These are phyloP conservation scores for Drosophila grimshawi DNA, from an alignment of 1,140 invertebrate species.

Conservation along the genomic window DNA sequence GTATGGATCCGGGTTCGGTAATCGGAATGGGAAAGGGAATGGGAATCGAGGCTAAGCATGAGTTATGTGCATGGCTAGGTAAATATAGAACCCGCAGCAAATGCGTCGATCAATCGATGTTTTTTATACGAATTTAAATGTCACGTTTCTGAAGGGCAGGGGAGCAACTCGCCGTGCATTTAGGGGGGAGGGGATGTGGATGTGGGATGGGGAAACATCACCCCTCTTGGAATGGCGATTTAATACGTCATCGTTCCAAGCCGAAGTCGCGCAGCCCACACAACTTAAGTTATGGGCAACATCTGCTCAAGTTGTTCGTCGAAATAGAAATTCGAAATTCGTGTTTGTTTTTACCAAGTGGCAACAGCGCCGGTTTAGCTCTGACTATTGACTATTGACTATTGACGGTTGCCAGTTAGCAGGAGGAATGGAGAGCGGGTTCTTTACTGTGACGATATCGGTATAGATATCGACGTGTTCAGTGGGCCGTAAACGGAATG, in stretches of 20 bases:
- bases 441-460: constrained; percentile 8
- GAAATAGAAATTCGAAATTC: constrained; percentile 67
- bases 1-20: background rate
- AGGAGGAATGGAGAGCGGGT: background rate
- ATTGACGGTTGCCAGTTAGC: background rate
- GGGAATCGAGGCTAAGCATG: constrained; percentile 64
- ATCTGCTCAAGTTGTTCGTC: constrained; percentile 67
- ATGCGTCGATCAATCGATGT: constrained; percentile 72
- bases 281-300: constrained; percentile 76
- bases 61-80: constrained; percentile 72
- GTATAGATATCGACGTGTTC: constrained; percentile 44
- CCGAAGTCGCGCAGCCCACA: constrained; percentile 52
- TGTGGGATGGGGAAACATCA: background rate
- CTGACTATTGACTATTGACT: no score
- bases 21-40: background rate
- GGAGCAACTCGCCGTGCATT: background rate
- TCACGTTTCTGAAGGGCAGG: constrained; percentile 58
- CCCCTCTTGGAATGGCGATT: constrained; percentile 64
- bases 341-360: constrained; percentile 79
- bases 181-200: background rate
- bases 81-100: constrained; percentile 79
- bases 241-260: constrained; percentile 80
- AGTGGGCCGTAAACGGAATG: constrained; percentile 63
- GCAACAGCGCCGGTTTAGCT: constrained; percentile 5
- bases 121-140: constrained; percentile 81